These are phyloP conservation scores for Mormyrus hasselquistii DNA, from an alignment of 2,797 vertebrate species.

Conservation along the genomic window DNA sequence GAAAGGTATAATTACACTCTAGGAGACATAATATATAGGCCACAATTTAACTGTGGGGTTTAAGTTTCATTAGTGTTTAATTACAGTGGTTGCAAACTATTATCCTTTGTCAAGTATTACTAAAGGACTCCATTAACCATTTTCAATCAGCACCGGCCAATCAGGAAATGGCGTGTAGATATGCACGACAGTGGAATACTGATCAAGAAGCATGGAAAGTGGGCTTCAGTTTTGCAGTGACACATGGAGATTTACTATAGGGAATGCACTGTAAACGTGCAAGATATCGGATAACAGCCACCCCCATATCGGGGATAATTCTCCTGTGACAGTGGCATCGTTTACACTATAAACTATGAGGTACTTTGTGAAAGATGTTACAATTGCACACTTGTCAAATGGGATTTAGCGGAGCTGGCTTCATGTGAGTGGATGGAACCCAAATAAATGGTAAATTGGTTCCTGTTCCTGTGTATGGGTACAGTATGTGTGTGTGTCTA, in stretches of 20 bases:
- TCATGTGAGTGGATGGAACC: neutral
- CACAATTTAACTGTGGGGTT: constrained; percentile 37
- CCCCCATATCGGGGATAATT: neutral
- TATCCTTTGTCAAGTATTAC: constrained; percentile 30
- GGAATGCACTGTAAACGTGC: constrained; percentile 23
- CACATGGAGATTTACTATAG: neutral
- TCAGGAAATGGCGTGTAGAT: constrained; percentile 1
- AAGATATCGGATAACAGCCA: constrained; percentile 52
- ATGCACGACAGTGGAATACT: neutral
- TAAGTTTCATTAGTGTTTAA: constrained; percentile 45
- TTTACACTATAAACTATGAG: constrained; percentile 45
- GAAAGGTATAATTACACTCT: constrained; percentile 37
- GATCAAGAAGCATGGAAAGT: neutral
- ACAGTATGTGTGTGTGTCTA: neutral
- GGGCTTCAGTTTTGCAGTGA: neutral
- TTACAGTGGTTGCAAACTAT: constrained; percentile 36
- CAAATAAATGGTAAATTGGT: constrained; percentile 2
- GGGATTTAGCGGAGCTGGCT: neutral
- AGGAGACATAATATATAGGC: constrained; percentile 35
- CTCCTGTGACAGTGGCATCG: constrained; percentile 39
- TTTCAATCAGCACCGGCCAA: constrained; percentile 23
- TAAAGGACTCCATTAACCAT: constrained; percentile 21
- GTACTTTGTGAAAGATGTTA: constrained; percentile 55
- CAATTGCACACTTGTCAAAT: constrained; percentile 46
- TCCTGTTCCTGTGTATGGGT: constrained; percentile 2